Evolutionary conservation across 2,113 vertebrate species (phyloP), one percentile per base, ranked within the genome.

Genomic region (Hippocampus comes): DNA sequence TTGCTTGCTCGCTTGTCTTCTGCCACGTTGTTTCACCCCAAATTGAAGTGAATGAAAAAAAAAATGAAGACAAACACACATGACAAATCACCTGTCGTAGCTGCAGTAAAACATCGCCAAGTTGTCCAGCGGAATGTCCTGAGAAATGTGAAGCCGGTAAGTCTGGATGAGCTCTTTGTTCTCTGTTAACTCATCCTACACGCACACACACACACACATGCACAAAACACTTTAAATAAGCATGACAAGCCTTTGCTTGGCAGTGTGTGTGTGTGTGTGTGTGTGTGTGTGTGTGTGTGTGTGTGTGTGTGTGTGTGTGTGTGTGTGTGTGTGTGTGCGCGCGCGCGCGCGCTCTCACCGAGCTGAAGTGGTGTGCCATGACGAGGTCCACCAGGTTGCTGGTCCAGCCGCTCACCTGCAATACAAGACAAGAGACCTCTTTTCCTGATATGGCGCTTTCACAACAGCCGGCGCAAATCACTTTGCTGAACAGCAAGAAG

Each of bases 81-180:
- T n/a, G 34, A 64, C 27, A 25, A 5, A 7, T 68, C 92, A 98
- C 97, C 94, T 93, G 80, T 96, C 95, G 78, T 99, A 99, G 56
- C 95, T 95, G 65, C 87, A 91, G 84, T 94, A 93, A 82, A 98
- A 98, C 68, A 98, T 92, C 38, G 93, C 93, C 70, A 99, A 91
- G 84, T 98, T 99, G 5, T 98, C 94, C 82, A 95, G 96, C 61
- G 97, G 97, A 61, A 99, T 95, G 51, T 99, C 96, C 87, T 97
- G 96, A 0, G 95, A 94, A 3, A 99, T 93, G 83, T 99, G 97
- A 64, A 96, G 93, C 76, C 95, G 91, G 89, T 97, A 98, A 0
- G 95, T 97, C 88, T 98, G 97, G 86, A 96, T 93, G 78, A 97
- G 89, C 86, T 98, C 96, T 82, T 94, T 82, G 77, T 97, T 97